These are phyloP conservation scores for Lepus europaeus DNA, from an alignment of 2,113 vertebrate genomes.

Conservation along the genomic window DNA sequence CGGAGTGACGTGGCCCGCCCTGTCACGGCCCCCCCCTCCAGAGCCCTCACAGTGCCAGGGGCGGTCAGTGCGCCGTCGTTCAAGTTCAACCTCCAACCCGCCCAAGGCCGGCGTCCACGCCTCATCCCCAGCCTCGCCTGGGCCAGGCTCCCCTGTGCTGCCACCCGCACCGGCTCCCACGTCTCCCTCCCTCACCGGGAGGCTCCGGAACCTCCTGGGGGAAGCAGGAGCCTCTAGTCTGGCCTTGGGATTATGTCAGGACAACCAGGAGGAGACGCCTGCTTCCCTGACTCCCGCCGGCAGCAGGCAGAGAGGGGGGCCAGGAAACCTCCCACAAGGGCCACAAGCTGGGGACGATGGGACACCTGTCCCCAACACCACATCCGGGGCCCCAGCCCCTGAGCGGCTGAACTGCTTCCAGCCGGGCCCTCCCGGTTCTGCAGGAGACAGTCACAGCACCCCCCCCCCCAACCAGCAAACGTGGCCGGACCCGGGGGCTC, in stretches of 20 bases:
- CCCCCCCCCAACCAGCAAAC: too few species aligned
- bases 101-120: not conserved
- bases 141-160: not conserved
- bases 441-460: too few species aligned
- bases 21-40: not conserved
- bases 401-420: not conserved
- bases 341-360: not conserved
- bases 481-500: too few species aligned
- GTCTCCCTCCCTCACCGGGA: not conserved
- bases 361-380: not conserved
- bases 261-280: too few species aligned
- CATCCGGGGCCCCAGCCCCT: too few species aligned
- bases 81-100: not conserved
- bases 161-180: not conserved
- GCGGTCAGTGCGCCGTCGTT: not conserved
- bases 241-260: not conserved
- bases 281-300: too few species aligned
- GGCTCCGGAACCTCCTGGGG: not conserved
- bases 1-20: not conserved
- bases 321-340: not conserved
- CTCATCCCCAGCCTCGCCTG: not conserved
- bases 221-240: not conserved
- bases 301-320: not conserved
- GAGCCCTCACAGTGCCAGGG: not conserved
- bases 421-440: too few species aligned